Percentiles rank a stretch among this genome's conserved stretches.
Evolutionary conservation across 2,113 vertebrate species (phyloP).

Genomic region (Erythrocercus mccallii): DNA sequence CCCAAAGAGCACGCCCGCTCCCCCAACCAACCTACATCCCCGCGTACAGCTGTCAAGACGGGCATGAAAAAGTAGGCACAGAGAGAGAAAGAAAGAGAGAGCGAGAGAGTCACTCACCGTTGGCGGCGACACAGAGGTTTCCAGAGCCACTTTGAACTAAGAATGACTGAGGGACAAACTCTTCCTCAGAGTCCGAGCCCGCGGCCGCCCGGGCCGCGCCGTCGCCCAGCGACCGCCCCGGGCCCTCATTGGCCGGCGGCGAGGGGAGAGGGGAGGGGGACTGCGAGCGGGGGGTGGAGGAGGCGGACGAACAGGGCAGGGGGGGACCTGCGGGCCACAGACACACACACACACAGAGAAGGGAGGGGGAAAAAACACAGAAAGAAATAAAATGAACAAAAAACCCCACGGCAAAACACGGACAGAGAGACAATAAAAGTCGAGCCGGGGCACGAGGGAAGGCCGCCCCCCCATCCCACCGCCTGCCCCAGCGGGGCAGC

Average conservation of each 20-base stretch:
- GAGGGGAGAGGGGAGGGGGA: conserved; percentile 89
- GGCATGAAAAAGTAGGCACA: conserved; percentile 30
- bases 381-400: conserved; percentile 46
- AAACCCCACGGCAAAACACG: neutral
- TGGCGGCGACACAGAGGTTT: conserved; percentile 85
- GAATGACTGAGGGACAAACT: conserved; percentile 95
- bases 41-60: neutral
- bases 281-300: conserved; percentile 90
- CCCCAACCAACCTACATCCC: neutral
- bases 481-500: neutral
- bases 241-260: conserved; percentile 90
- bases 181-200: conserved; percentile 96
- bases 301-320: conserved; percentile 92
- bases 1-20: neutral
- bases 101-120: conserved; percentile 86
- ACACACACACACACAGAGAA: conserved; percentile 26
- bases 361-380: neutral
- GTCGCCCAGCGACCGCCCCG: conserved; percentile 97
- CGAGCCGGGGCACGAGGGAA: neutral
- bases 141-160: conserved; percentile 96
- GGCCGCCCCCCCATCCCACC: neutral
- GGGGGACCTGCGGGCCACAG: conserved; percentile 92
- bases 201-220: conserved; percentile 89
- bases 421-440: conserved; percentile 41
- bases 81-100: neutral